Evolutionary conservation across 2,888 invertebrate genomes (phyloP), one percentile per base, ranked within the genome.

Genomic region (Neelides folsomi): DNA sequence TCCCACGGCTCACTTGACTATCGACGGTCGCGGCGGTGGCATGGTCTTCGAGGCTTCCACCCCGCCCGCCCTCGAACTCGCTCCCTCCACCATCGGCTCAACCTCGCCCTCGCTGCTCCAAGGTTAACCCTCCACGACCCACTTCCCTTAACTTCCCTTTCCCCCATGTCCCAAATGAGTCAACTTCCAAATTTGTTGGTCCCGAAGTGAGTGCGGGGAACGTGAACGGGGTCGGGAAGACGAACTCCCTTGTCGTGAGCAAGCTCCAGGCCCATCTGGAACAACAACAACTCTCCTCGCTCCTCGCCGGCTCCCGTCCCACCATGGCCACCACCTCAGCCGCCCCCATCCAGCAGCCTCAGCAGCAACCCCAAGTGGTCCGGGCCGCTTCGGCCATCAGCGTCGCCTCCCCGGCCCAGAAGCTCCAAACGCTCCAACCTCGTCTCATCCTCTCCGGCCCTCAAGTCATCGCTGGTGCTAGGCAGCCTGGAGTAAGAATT

Each of bases 381-480:
- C 36, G 18, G 37, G 46, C 46, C 27, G 12, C 45, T 34, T 35
- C 45, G 9, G 37, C 18, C 16, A 37, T 46, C 46, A 46, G 36
- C 7, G 35, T 37, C 37, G 46, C 36, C 36, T 35, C 35, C 36
- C 35, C 46, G 18, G 18, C 46, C 36, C 35, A 37, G 46, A 35
- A 37, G 46, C 46, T 37, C 36, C 46, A 27, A 27, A 27, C 27
- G 27, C 27, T 27, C 7, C 27, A 27, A 27, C 27, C 27, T 7
- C 27, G 27, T 27, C 27, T 27, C 68, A 86, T 90, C 66, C 83
- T 89, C 65, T 82, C 88, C 66, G 84, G 83, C 66, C 77, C 81
- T 58, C 85, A 81, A 66, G 85, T 86, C 71, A 80, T 88, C 74
- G 81, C 86, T 63, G 84, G 84, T 65, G 76, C 83, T 46, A 76